Evolutionary conservation across 2,888 invertebrate genomes (phyloP), one percentile per base, ranked within the genome.

Genomic region (Baccha elongata): DNA sequence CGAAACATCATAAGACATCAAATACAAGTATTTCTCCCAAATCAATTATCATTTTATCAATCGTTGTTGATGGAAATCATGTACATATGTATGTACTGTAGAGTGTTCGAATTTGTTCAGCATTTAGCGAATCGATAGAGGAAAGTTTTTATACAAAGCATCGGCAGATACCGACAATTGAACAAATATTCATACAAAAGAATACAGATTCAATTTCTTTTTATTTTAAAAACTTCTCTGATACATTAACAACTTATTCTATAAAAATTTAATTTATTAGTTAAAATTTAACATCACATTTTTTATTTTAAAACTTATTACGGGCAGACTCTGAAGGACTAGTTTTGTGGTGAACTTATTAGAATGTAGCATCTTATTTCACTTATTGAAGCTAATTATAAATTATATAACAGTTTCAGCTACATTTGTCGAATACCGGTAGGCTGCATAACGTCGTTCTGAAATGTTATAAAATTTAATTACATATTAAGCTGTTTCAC

Each of bases 271-370:
- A 44, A 44, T 32, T 40, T 23, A 40, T 40, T 23, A 13, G 7
- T 26, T 15, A 40, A 55, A 44, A 17, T 19, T 44, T 19, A 10
- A 19, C 17, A 44, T 58, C 58, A 58, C 58, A 40, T 23, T 58
- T 23, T 23, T 1, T 37, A 5, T 15, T 48, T 48, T 26, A 48
- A 35, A 37, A 40, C 7, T 58, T 40, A 23, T 40, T 32, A 40
- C 35, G 19, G 35, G n/a, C 15, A 58, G 40, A 58, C 58, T 58
- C 58, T 58, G 58, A 21, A 37, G 23, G 58, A 58, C 58, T 58
- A 58, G 37, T 40, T 40, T 26, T 11, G 4, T 15, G 15, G 3
- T 13, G 3, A 3, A 32, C 4, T 32, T 7, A 32, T 32, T 8
- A 26, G 26, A 26, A 3, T 6, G 26, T 26, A 6, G 6, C 26